phyloP scores from a whole-genome alignment of 2,888 invertebrate genomes.

The Euclidia mi region DNA sequence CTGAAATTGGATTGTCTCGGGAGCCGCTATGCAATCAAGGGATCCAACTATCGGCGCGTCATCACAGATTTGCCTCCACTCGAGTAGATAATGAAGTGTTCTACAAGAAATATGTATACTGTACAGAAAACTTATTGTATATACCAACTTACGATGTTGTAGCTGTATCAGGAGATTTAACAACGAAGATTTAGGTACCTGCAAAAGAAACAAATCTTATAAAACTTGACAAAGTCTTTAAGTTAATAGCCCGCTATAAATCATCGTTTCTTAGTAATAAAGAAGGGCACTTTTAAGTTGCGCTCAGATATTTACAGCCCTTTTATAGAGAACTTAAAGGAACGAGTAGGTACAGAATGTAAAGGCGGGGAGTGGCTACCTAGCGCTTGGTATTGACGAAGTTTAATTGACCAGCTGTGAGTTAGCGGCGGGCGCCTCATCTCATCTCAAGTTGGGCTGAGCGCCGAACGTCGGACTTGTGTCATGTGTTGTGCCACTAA shows the following conservation, averaged over 20 bases:
- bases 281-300: constrained; percentile 16
- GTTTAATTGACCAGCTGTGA: constrained; percentile 59
- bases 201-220: neutral
- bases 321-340: constrained; percentile 25
- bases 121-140: neutral
- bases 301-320: constrained; percentile 40
- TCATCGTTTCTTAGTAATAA: neutral
- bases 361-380: constrained; percentile 8
- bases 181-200: neutral
- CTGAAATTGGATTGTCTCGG: constrained; percentile 36
- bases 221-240: neutral
- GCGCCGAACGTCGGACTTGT: constrained; percentile 25
- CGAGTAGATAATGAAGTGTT: neutral
- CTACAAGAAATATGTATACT: neutral
- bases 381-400: constrained; percentile 43
- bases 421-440: constrained; percentile 33
- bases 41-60: neutral
- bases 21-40: constrained; percentile 5
- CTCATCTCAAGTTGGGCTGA: constrained; percentile 44
- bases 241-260: neutral
- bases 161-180: neutral
- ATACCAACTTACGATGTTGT: neutral
- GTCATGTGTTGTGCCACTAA: constrained; percentile 60
- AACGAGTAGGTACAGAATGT: constrained; percentile 11
- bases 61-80: constrained; percentile 1